Conservation (phyloP, 2,113 vertebrate species). For the Carassius carassius region DNA sequence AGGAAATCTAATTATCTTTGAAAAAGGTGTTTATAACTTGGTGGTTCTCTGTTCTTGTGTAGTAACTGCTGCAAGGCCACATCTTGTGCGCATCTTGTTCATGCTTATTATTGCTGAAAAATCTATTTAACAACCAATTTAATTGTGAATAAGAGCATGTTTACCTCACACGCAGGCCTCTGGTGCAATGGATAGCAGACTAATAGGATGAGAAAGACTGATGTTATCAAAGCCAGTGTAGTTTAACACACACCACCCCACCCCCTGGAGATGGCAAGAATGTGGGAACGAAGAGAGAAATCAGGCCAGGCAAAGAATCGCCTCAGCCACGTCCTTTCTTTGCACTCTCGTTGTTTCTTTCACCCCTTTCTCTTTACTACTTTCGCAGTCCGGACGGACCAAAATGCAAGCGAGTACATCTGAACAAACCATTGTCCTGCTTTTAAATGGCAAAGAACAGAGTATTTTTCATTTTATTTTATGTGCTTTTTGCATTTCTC, state of each 20-base stretch:
- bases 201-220: constrained; percentile 48
- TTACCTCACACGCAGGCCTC: constrained; percentile 27
- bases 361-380: constrained; percentile 52
- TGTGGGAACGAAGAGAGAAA: constrained; percentile 66
- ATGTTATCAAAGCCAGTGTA: constrained; percentile 66
- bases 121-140: constrained; percentile 39
- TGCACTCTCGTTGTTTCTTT: constrained; percentile 55
- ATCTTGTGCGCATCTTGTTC: neutral
- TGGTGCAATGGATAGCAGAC: constrained; percentile 29
- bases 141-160: constrained; percentile 32
- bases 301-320: constrained; percentile 62
- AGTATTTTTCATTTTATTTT: neutral
- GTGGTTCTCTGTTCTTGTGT: neutral
- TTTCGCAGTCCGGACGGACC: constrained; percentile 22
- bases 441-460: neutral
- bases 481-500: neutral
- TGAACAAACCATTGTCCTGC: constrained; percentile 32
- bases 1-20: neutral
- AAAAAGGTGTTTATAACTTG: neutral
- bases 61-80: neutral
- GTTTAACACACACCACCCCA: constrained; percentile 48
- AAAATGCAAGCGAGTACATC: constrained; percentile 48
- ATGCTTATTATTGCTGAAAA: constrained; percentile 12
- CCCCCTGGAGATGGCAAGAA: constrained; percentile 66
- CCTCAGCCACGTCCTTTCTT: constrained; percentile 52